Evolutionary conservation across 2,797 vertebrate species (phyloP).

Genomic region (Clamator glandarius): DNA sequence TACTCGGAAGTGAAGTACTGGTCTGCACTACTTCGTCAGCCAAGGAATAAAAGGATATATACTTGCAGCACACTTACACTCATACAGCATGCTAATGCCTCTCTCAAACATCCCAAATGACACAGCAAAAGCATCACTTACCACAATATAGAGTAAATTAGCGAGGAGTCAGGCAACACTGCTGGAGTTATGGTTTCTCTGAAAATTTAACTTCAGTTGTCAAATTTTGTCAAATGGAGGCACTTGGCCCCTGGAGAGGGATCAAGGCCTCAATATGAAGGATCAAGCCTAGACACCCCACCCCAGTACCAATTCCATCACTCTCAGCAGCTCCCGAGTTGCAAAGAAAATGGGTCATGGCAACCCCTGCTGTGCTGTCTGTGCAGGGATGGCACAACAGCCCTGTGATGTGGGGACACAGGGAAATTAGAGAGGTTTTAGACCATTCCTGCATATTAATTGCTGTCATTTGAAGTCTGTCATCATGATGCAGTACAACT

Average conservation of each 20-base stretch:
- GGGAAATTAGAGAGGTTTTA: background rate
- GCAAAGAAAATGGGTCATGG: no score
- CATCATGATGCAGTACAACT: background rate
- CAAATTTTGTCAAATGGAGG: no score
- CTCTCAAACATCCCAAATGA: background rate
- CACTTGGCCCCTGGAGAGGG: fast-evolving
- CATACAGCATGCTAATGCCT: background rate
- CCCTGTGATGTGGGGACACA: background rate
- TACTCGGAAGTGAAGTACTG: background rate
- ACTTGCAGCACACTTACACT: background rate
- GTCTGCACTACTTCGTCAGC: background rate
- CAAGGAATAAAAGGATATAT: background rate
- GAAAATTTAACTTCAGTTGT: background rate
- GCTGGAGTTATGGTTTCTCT: background rate
- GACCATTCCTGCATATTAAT: fast-evolving
- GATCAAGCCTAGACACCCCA: background rate
- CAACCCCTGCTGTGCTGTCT: background rate
- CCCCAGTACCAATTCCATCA: no score
- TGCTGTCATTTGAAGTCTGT: background rate
- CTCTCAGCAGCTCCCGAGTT: background rate
- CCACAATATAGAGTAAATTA: background rate
- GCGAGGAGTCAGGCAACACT: background rate
- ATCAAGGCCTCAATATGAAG: fast-evolving
- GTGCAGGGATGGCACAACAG: background rate
- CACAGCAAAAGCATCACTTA: background rate